Percentiles rank a stretch among this genome's conserved stretches.
Evolutionary conservation across 2,113 vertebrate genomes (phyloP).

Genomic region (Sapajus apella): DNA sequence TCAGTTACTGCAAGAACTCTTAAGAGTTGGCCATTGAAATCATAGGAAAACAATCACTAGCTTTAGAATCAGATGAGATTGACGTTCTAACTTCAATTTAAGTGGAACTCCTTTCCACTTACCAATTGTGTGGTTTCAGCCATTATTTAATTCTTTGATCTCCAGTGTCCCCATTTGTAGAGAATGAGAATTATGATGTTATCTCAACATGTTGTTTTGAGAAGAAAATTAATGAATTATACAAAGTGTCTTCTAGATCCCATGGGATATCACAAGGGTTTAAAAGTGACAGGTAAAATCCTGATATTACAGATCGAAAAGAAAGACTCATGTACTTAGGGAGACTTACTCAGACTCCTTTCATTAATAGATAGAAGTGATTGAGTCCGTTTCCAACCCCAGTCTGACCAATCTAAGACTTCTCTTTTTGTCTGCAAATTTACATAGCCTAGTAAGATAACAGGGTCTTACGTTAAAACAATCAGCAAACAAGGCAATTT

Average conservation of each 20-base stretch:
- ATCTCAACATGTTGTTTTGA: neutral
- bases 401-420: neutral
- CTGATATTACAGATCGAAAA: neutral
- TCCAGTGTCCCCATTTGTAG: neutral
- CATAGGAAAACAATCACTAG: neutral
- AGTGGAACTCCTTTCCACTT: neutral
- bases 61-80: neutral
- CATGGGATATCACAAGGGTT: neutral
- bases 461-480: neutral
- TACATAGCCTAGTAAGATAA: neutral
- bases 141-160: neutral
- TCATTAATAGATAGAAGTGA: neutral
- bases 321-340: neutral
- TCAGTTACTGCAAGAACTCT: neutral
- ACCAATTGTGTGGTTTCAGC: neutral
- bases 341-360: neutral
- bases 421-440: neutral
- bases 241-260: neutral
- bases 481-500: neutral
- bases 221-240: neutral
- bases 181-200: neutral
- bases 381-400: neutral
- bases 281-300: neutral
- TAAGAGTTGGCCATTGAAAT: neutral
- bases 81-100: neutral